These are phyloP conservation scores for Trematomus loennbergii DNA, from an alignment of 2,113 vertebrate genomes.

Conservation along the genomic window DNA sequence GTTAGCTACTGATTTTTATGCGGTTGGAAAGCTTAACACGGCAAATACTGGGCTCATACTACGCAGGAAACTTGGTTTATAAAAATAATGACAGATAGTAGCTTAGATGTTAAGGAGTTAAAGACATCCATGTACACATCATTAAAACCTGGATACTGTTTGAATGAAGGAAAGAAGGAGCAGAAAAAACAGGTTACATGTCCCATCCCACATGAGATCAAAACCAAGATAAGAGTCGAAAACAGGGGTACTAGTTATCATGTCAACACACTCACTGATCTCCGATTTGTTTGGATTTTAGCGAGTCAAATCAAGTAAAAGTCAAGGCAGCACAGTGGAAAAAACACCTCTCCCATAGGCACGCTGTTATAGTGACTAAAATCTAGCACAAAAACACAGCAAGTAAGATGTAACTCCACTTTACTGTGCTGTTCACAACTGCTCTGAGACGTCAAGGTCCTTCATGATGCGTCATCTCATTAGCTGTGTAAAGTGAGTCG, in stretches of 20 bases:
- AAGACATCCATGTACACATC: neutral
- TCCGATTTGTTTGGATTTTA: neutral
- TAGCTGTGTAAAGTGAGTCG: slow-evolving; percentile 5
- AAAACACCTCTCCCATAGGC: neutral
- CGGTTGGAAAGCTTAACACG: neutral
- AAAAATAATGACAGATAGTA: neutral
- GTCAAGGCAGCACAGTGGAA: neutral
- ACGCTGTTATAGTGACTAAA: neutral
- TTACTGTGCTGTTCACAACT: slow-evolving; percentile 32
- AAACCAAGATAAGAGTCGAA: neutral
- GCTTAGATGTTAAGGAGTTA: neutral
- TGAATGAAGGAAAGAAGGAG: neutral
- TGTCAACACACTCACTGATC: neutral
- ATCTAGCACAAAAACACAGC: slow-evolving; percentile 10
- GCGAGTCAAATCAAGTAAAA: neutral
- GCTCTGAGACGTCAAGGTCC: slow-evolving; percentile 23
- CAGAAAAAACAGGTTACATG: neutral
- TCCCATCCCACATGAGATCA: neutral
- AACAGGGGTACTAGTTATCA: neutral
- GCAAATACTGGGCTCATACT: neutral
- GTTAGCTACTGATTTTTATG: neutral
- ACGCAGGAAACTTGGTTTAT: neutral
- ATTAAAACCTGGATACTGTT: neutral
- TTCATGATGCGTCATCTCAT: slow-evolving; percentile 36
- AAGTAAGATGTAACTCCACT: neutral